A percentile compares a stretch with the other conserved stretches of the same genome.
phyloP scores from a whole-genome alignment of 2,113 vertebrate species.

The Nerophis lumbriciformis region DNA sequence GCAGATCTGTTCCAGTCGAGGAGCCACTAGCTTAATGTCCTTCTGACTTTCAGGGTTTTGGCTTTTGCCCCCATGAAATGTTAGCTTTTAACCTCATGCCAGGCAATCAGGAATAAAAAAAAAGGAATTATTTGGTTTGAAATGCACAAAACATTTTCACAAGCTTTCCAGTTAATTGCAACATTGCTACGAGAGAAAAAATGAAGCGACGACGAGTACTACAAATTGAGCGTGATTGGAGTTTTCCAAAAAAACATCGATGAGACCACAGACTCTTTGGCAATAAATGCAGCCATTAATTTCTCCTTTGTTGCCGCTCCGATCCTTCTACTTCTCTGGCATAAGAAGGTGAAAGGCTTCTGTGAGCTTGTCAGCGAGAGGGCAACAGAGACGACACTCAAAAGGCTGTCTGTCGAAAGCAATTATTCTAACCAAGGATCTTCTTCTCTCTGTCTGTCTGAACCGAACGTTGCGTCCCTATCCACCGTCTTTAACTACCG shows the following conservation, averaged over 20 bases:
- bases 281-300: conserved; percentile 2
- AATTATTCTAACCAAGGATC: conserved; percentile 46
- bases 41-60: conserved; percentile 17
- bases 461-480: conserved; percentile 54
- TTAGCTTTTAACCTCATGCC: not conserved
- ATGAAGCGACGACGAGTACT: not conserved
- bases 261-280: not conserved
- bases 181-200: conserved; percentile 9
- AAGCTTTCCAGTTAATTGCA: conserved; percentile 21
- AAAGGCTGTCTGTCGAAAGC: conserved; percentile 45
- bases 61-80: conserved; percentile 11
- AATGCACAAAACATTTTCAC: conserved; percentile 20
- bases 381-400: conserved; percentile 19
- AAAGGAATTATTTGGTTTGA: conserved; percentile 24
- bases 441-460: conserved; percentile 33
- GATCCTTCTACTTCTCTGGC: not conserved
- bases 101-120: conserved; percentile 12
- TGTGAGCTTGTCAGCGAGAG: conserved; percentile 8
- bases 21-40: not conserved
- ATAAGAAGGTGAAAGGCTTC: conserved; percentile 25
- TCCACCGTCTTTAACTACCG: conserved; percentile 60
- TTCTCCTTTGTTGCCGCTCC: conserved; percentile 2
- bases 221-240: not conserved
- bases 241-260: not conserved
- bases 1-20: conserved; percentile 25